These are phyloP conservation scores for Schizothorax lantsangensis DNA, from an alignment of 2,797 vertebrate genomes.

Conservation along the genomic window DNA sequence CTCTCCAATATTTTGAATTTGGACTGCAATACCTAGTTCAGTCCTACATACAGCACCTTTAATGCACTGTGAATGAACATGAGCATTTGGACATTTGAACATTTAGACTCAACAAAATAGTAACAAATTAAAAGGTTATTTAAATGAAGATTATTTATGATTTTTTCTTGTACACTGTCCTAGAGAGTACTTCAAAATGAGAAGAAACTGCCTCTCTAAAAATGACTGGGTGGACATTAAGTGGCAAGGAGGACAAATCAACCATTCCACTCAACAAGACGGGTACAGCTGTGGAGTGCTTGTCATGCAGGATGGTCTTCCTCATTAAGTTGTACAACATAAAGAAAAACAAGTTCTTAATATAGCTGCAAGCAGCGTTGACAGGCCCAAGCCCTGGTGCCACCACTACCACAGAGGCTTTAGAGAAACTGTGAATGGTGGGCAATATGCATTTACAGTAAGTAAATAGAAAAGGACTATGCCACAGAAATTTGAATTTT, in stretches of 20 bases:
- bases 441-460: too few relatives aligned
- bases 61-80: too few relatives aligned
- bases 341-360: background rate
- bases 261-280: background rate
- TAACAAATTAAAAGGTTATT: background rate
- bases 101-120: background rate
- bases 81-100: too few relatives aligned
- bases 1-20: too few relatives aligned
- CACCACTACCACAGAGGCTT: too few relatives aligned
- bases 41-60: too few relatives aligned
- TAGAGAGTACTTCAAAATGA: background rate
- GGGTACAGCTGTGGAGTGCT: background rate
- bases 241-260: background rate
- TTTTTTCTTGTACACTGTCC: background rate
- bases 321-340: background rate
- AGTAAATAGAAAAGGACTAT: too few relatives aligned
- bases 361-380: too few relatives aligned
- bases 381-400: too few relatives aligned
- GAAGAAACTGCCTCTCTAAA: background rate
- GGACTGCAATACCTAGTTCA: too few relatives aligned
- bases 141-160: background rate
- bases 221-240: background rate
- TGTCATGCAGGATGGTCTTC: background rate
- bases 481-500: too few relatives aligned
- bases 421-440: too few relatives aligned